Evolutionary conservation across 2,113 vertebrate species (phyloP), one percentile per base, ranked within the genome.

Genomic region (Penelope pileata): DNA sequence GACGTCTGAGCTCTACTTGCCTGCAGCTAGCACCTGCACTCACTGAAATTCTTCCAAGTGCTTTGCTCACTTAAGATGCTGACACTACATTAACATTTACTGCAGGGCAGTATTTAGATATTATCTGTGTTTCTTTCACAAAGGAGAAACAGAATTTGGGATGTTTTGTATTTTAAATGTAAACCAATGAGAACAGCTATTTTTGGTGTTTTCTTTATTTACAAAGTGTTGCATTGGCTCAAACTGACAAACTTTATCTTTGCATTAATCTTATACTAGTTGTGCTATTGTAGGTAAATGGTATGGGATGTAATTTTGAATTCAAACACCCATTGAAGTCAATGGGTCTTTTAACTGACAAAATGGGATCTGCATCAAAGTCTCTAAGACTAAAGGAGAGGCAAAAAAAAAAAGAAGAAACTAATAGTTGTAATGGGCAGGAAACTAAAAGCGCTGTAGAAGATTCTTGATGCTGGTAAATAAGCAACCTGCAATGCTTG

Each of bases 271-370:
- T 92, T 17, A 12, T 19, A 48, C 51, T 79, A 72, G 75, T 85
- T 92, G 12, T 83, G 63, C 90, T 88, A 75, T 50, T 63, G 32
- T 72, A 70, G 60, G 68, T 93, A 94, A 91, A 62, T 45, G 62
- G 69, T 87, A 86, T 68, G 92, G 83, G 70, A 76, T 90, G 75
- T 93, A 77, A 81, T 74, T 96, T 81, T 93, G 79, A 40, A 91
- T 91, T 93, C 82, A 95, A 93, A 92, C 93, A 79, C 70, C 77
- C 89, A 80, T 42, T 94, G 95, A 93, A 96, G 79, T 75, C 60
- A 91, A 63, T 91, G 80, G 56, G 68, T 53, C 88, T 94, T 97
- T 94, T 90, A 94, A 87, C 78, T 79, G 83, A 82, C 64, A 68
- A 96, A 96, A 88, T 88, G 76, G 75, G 30, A 84, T 72, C 83